A percentile compares a stretch with the other conserved stretches of the same genome.
Evolutionary conservation across 2,113 vertebrate species (phyloP).

Genomic region (Neodon shergylaensis): DNA sequence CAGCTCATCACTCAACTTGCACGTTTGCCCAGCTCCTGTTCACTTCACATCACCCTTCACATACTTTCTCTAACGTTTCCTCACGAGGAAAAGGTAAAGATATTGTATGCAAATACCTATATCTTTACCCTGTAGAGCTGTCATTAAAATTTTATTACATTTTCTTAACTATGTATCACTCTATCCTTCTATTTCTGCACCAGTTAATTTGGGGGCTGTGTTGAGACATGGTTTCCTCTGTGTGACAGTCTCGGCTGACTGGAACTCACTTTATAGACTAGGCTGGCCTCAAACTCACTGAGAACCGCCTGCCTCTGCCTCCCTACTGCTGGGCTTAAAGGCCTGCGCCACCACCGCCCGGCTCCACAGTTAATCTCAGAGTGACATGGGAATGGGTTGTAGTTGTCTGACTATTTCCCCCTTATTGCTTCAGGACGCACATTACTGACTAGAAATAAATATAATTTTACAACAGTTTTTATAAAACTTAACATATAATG

Average conservation of each 20-base stretch:
- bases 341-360: fast-evolving
- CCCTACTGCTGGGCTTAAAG: too few species aligned
- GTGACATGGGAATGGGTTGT: not conserved
- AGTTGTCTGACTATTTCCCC: not conserved
- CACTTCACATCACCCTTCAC: not conserved
- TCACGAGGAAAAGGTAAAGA: constrained; percentile 9
- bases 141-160: not conserved
- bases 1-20: not conserved
- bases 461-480: not conserved
- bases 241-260: too few species aligned
- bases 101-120: not conserved
- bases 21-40: not conserved
- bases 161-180: not conserved
- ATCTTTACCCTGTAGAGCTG: not conserved
- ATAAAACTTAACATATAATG: not conserved
- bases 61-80: not conserved
- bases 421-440: not conserved
- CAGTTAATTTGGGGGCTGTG: not conserved
- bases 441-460: not conserved
- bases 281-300: too few species aligned
- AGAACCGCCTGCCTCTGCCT: too few species aligned
- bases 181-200: not conserved
- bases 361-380: too few species aligned
- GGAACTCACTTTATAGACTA: too few species aligned
- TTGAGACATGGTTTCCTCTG: too few species aligned